These are phyloP conservation scores for Danionella dracula DNA, from an alignment of 2,797 vertebrate genomes.

Conservation along the genomic window DNA sequence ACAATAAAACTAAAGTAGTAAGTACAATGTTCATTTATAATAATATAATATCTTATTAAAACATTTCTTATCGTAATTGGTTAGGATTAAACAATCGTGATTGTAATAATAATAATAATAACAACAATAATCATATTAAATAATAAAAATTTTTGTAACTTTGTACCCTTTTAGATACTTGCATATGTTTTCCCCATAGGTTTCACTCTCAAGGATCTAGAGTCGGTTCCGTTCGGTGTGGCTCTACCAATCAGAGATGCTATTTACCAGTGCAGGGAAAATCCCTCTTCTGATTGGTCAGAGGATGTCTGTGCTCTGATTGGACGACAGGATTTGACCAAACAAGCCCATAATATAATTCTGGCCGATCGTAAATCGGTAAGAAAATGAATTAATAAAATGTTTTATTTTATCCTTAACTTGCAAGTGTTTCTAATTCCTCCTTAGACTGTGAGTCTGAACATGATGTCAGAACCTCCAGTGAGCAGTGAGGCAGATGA, in stretches of 20 bases:
- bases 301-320: slow-evolving; percentile 91
- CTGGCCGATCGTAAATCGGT: slow-evolving; percentile 86
- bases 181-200: too few species aligned
- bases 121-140: too few species aligned
- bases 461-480: slow-evolving; percentile 80
- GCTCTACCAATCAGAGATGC: slow-evolving; percentile 93
- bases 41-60: too few species aligned
- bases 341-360: slow-evolving; percentile 89
- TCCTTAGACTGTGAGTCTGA: slow-evolving; percentile 72
- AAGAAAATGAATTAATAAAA: slow-evolving; percentile 54
- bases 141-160: too few species aligned
- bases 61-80: too few species aligned
- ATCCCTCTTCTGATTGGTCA: slow-evolving; percentile 92
- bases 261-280: slow-evolving; percentile 89
- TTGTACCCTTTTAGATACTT: too few species aligned
- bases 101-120: too few species aligned
- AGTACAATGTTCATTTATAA: too few species aligned
- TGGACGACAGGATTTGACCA: slow-evolving; percentile 91
- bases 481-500: slow-evolving; percentile 83
- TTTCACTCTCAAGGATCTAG: slow-evolving; percentile 91
- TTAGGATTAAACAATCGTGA: too few species aligned
- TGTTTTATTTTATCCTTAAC: background rate
- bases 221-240: slow-evolving; percentile 91
- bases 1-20: too few species aligned
- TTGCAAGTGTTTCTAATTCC: background rate